These are phyloP conservation scores for Agrochola lychnidis DNA, from an alignment of 2,888 invertebrate species.

Conservation along the genomic window DNA sequence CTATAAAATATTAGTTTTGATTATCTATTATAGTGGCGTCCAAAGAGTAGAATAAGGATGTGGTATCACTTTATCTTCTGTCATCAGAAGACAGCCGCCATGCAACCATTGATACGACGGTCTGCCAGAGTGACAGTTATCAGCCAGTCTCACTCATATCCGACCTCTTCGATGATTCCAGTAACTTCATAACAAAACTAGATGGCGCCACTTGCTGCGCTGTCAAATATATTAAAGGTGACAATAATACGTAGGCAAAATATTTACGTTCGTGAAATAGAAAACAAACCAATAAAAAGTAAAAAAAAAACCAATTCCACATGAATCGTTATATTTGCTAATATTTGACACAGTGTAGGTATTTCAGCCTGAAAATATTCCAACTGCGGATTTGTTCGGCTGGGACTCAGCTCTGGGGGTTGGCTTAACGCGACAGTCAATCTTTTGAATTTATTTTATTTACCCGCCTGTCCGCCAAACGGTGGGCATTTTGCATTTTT, in stretches of 20 bases:
- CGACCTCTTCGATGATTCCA: not conserved
- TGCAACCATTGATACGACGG: too few relatives aligned
- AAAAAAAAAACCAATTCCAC: constrained; percentile 41
- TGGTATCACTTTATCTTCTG: too few relatives aligned
- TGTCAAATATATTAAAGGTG: not conserved
- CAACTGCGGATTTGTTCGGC: constrained; percentile 48
- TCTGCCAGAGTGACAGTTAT: too few relatives aligned
- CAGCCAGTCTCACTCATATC: not conserved
- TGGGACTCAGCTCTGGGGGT: constrained; percentile 29
- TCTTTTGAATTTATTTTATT: constrained; percentile 63
- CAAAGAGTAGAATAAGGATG: too few relatives aligned
- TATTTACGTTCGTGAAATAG: constrained; percentile 1
- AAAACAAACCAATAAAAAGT: constrained; percentile 20
- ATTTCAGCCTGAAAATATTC: constrained; percentile 54
- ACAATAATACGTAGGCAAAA: not conserved
- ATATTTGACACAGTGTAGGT: constrained; percentile 47
- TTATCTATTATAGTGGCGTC: too few relatives aligned
- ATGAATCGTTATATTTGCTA: constrained; percentile 36
- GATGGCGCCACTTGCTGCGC: not conserved
- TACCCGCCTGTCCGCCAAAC: constrained; percentile 36
- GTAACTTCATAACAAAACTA: not conserved
- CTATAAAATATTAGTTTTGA: too few relatives aligned
- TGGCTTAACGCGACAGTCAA: constrained; percentile 60
- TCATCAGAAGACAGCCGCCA: too few relatives aligned
- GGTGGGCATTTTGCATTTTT: constrained; percentile 40